Evolutionary conservation across 2,113 vertebrate genomes (phyloP).

Genomic region (Cisticola juncidis): DNA sequence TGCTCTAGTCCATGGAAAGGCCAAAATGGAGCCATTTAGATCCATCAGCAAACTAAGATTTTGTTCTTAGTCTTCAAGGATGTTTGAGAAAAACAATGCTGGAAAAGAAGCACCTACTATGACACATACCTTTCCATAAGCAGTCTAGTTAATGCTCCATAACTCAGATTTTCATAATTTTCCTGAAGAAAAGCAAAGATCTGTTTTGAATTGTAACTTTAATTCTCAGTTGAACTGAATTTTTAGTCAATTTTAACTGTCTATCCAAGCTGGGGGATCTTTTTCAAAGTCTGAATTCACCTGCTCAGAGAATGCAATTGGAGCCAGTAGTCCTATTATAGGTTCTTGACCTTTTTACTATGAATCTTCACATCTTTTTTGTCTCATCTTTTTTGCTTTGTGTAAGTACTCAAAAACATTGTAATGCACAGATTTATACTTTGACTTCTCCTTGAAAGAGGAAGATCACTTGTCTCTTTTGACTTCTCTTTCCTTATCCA

Average conservation of each 20-base stretch:
- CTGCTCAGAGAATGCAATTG: background rate
- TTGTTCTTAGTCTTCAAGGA: background rate
- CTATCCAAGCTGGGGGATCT: background rate
- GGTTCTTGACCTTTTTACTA: background rate
- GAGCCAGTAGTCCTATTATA: background rate
- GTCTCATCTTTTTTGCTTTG: background rate
- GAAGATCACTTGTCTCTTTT: background rate
- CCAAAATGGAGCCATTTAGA: background rate
- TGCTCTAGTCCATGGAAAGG: background rate
- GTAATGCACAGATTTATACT: background rate
- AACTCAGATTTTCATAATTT: background rate
- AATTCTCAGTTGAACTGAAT: background rate
- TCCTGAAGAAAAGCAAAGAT: background rate
- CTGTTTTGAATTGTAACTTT: background rate
- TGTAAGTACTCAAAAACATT: background rate
- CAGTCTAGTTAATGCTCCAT: background rate
- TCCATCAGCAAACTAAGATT: background rate
- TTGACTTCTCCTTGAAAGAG: background rate
- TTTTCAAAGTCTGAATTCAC: background rate
- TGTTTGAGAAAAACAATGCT: background rate
- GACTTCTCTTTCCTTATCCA: background rate
- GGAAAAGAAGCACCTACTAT: background rate
- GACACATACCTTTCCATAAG: background rate
- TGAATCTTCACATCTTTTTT: background rate
- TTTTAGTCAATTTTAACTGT: background rate